Evolutionary conservation across 2,797 vertebrate species (phyloP).

Genomic region (Sorex maritimensis): DNA sequence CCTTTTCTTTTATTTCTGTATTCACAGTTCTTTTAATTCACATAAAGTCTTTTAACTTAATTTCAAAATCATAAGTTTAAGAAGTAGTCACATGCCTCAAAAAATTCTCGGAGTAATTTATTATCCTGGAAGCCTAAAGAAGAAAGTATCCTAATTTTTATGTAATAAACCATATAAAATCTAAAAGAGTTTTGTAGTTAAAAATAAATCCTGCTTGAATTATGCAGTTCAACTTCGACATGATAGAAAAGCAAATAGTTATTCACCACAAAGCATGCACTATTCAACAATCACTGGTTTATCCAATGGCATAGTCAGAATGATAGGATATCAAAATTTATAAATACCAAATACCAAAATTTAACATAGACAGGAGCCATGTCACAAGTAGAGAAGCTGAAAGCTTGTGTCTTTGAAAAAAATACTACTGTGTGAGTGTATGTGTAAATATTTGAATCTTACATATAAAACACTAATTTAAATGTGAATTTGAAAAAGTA

Average conservation of each 20-base stretch:
- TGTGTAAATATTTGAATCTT: too few species aligned
- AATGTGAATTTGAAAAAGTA: slow-evolving; percentile 17
- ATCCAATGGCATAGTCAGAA: background rate
- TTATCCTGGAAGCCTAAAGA: background rate
- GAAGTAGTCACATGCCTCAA: background rate
- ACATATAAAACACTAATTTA: background rate
- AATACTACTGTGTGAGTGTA: too few species aligned
- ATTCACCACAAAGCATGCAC: background rate
- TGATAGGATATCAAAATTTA: background rate
- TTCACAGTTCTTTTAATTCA: background rate
- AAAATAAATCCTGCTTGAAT: background rate
- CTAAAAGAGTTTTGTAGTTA: background rate
- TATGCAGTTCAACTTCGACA: background rate
- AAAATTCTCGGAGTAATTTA: background rate
- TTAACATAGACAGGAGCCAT: background rate
- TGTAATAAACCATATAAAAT: background rate
- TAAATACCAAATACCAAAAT: background rate
- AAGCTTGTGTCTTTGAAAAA: background rate
- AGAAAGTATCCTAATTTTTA: background rate
- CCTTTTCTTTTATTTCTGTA: background rate
- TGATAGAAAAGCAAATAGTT: background rate
- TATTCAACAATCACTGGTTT: background rate
- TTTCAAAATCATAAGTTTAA: slow-evolving; percentile 20
- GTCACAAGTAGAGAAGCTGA: background rate
- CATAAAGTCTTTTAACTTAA: slow-evolving; percentile 3